Conservation (phyloP, 92 coral and sea anemone species). For the Palythoa grandis region DNA sequence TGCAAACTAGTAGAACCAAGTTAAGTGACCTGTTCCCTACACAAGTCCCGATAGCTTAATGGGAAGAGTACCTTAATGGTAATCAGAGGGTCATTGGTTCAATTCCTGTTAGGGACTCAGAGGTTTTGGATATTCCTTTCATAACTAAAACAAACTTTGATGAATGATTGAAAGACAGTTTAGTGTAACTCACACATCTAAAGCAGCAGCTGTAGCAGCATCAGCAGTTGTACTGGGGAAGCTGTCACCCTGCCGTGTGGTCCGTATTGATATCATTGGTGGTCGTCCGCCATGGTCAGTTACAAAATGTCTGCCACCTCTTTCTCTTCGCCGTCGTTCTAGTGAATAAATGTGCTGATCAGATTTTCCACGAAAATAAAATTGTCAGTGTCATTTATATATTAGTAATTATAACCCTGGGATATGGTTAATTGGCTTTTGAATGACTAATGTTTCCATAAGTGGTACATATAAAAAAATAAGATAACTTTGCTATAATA, state of each 20-base stretch:
- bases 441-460: too few species aligned
- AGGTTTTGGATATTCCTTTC: too few species aligned
- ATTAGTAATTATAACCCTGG: too few species aligned
- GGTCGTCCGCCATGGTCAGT: slow-evolving; percentile 32
- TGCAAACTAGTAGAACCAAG: too few species aligned
- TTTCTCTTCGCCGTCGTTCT: slow-evolving; percentile 23
- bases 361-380: background rate
- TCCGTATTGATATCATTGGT: slow-evolving; percentile 44
- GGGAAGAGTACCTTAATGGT: too few species aligned
- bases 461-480: too few species aligned
- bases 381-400: background rate
- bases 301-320: slow-evolving; percentile 27
- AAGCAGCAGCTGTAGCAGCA: slow-evolving; percentile 83
- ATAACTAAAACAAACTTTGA: too few species aligned
- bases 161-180: background rate
- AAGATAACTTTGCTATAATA: too few species aligned
- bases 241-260: slow-evolving; percentile 34
- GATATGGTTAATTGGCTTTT: background rate
- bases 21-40: too few species aligned
- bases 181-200: slow-evolving; percentile 73
- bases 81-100: too few species aligned
- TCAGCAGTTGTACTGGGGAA: slow-evolving; percentile 59
- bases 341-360: background rate
- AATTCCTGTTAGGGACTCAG: too few species aligned
- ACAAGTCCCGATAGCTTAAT: too few species aligned